Conservation (phyloP, 2,888 invertebrate species). For the Mongoloraphidia duomilia region DNA sequence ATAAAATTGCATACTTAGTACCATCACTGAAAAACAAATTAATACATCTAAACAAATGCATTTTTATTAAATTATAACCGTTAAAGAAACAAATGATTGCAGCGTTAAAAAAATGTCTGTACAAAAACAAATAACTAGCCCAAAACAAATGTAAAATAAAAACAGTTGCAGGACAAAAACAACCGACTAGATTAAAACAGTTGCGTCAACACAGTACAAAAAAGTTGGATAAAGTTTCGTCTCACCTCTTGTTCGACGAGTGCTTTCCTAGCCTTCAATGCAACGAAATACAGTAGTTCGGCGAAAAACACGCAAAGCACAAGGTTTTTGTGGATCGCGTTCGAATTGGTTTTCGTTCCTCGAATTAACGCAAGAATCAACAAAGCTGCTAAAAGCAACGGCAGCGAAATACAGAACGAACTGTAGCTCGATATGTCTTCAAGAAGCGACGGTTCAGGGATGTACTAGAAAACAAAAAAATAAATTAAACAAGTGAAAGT, state of each 20-base stretch:
- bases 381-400: constrained; percentile 64
- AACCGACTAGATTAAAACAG: too few relatives aligned
- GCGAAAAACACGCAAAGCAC: constrained; percentile 81
- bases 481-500: constrained; percentile 1
- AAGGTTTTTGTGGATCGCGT: constrained; percentile 86
- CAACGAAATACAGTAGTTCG: constrained; percentile 72
- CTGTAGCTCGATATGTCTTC: constrained; percentile 83
- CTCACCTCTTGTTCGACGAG: constrained; percentile 68
- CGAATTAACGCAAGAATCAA: constrained; percentile 67
- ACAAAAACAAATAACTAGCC: too few relatives aligned
- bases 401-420: constrained; percentile 71
- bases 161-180: too few relatives aligned
- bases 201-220: constrained; percentile 7
- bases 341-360: constrained; percentile 79
- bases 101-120: too few relatives aligned
- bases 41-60: too few relatives aligned
- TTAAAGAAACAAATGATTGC: too few relatives aligned
- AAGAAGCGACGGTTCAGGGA: constrained; percentile 72
- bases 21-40: too few relatives aligned
- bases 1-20: too few relatives aligned
- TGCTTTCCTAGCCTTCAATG: constrained; percentile 68
- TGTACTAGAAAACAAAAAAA: constrained; percentile 38
- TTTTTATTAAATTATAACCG: too few relatives aligned
- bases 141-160: too few relatives aligned
- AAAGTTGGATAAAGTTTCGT: background rate